These are phyloP conservation scores for Baryphthengus martii DNA, from an alignment of 2,113 vertebrate genomes.

Conservation along the genomic window DNA sequence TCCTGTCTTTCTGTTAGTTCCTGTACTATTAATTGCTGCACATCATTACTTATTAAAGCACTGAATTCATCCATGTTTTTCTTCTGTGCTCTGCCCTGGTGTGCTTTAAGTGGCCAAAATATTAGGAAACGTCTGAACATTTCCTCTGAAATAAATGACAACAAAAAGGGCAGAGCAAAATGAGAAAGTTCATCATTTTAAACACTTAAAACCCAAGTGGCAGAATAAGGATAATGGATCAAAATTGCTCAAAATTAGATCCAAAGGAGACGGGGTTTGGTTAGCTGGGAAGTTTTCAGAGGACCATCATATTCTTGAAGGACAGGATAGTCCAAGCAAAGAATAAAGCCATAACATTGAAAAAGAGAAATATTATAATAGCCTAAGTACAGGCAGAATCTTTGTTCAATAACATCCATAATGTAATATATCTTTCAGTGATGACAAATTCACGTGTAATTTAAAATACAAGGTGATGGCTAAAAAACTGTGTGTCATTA, in stretches of 20 bases:
- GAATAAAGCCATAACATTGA: not conserved
- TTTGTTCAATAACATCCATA: not conserved
- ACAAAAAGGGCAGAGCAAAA: not conserved
- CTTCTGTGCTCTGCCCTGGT: not conserved
- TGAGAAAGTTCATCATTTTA: not conserved
- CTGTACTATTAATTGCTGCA: not conserved
- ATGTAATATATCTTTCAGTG: not conserved
- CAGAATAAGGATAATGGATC: not conserved
- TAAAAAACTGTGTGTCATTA: not conserved
- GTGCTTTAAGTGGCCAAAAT: not conserved
- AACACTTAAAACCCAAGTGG: not conserved
- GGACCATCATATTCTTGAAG: accelerated
- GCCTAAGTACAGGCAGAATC: not conserved
- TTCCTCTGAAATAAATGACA: not conserved
- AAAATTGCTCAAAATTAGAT: not conserved
- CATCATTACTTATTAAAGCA: accelerated
- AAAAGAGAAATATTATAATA: not conserved
- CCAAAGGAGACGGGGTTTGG: not conserved
- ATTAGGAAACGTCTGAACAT: not conserved
- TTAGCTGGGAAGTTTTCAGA: not conserved
- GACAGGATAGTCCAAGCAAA: not conserved
- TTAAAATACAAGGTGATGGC: not conserved
- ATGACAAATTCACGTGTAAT: not conserved
- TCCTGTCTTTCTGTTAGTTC: not conserved
- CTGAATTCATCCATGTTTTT: not conserved